Evolutionary conservation across 35 echinoderm and acorn worm species (phyloP).

Genomic region (Apostichopus parvimensis): DNA sequence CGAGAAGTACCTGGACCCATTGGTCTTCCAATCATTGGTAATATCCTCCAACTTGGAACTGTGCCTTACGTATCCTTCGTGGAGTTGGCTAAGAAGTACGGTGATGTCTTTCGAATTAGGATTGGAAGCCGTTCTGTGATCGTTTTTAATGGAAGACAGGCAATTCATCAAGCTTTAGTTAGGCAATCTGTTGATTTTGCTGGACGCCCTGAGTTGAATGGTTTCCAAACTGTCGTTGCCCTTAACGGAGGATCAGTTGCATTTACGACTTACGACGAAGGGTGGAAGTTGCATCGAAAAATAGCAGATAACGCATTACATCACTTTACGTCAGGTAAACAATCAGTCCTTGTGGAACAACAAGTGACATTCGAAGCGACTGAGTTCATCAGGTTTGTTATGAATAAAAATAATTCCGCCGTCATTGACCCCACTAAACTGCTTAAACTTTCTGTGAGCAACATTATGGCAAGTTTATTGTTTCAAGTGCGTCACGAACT

Average conservation of each 20-base stretch:
- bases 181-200: conserved; percentile 30
- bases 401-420: conserved; percentile 29
- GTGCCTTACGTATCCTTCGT: conserved; percentile 27
- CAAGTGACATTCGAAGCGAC: conserved; percentile 65
- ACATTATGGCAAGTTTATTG: conserved; percentile 74
- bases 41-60: conserved; percentile 48
- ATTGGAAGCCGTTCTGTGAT: conserved; percentile 55
- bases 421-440: conserved; percentile 50
- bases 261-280: conserved; percentile 70
- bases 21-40: conserved; percentile 77
- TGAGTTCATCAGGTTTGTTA: conserved; percentile 61
- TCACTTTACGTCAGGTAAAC: conserved; percentile 70
- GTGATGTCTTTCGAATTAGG: conserved; percentile 10
- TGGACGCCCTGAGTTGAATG: conserved; percentile 68
- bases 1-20: not conserved
- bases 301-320: conserved; percentile 62
- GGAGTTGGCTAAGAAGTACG: not conserved
- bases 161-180: too few relatives aligned
- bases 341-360: conserved; percentile 56
- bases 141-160: too few relatives aligned
- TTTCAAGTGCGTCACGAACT: conserved; percentile 52
- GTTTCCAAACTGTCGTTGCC: conserved; percentile 45
- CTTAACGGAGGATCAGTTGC: conserved; percentile 48
- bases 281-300: conserved; percentile 83
- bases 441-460: conserved; percentile 63